phyloP scores from a whole-genome alignment of 1,140 invertebrate species.

The Plutomurus gul region DNA sequence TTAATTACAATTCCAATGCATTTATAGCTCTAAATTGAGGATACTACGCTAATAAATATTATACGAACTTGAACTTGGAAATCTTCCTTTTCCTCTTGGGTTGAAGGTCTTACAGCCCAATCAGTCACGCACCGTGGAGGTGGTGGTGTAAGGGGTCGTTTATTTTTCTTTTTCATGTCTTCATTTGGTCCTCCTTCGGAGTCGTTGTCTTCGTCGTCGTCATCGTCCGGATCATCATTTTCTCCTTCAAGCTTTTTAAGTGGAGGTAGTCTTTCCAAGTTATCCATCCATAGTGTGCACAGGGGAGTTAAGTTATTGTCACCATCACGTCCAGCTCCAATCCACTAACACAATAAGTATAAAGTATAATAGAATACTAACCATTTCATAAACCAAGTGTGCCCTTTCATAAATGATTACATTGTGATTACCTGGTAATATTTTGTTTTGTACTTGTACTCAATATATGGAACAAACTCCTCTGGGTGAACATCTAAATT shows the following conservation, averaged over 20 bases:
- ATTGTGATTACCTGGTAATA: conserved; percentile 49
- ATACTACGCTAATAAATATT: not conserved
- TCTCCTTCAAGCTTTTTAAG: conserved; percentile 53
- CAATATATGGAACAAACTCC: conserved; percentile 90
- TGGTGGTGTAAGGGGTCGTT: conserved; percentile 60
- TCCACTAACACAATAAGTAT: conserved; percentile 76
- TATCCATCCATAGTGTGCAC: conserved; percentile 75
- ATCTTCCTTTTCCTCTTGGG: conserved; percentile 73
- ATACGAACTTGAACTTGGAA: conserved; percentile 78
- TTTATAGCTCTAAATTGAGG: not conserved
- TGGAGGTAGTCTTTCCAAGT: conserved; percentile 60
- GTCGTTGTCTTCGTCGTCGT: conserved; percentile 56
- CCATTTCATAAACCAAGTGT: not conserved
- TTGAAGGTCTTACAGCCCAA: conserved; percentile 80
- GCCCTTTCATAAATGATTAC: not conserved
- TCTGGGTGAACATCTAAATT: conserved; percentile 70
- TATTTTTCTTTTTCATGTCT: conserved; percentile 49
- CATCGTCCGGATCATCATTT: conserved; percentile 55
- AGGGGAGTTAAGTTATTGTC: conserved; percentile 76
- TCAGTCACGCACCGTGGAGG: conserved; percentile 70
- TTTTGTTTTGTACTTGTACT: conserved; percentile 74
- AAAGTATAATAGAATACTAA: not conserved
- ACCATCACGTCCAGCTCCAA: conserved; percentile 88
- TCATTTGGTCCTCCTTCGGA: conserved; percentile 53
- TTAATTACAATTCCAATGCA: not conserved